Percentiles rank a stretch among this genome's conserved stretches.
These are phyloP conservation scores for Odontocolon sp. DNA, from an alignment of 2,888 invertebrate species.

Conservation along the genomic window DNA sequence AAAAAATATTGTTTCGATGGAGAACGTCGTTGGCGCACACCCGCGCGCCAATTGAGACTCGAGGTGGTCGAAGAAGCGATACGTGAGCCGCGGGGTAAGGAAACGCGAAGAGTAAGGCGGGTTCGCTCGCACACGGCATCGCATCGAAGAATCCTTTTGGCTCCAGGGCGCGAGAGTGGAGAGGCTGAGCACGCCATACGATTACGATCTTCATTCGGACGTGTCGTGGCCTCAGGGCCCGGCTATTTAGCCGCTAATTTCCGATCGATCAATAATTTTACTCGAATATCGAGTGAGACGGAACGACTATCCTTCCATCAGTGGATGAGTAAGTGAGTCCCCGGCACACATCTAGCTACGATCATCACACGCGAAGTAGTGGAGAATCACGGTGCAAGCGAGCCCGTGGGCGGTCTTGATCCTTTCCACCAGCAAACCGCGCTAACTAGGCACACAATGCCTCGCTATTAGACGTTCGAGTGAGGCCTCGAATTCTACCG, in stretches of 20 bases:
- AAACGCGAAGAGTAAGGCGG: constrained; percentile 2
- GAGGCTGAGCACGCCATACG: constrained; percentile 64
- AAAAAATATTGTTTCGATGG: too few species aligned
- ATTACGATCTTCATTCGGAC: constrained; percentile 77
- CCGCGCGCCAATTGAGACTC: constrained; percentile 15
- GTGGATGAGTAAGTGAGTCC: too few species aligned
- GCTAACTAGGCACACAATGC: constrained; percentile 78
- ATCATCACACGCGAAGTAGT: constrained; percentile 28
- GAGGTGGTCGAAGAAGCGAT: neutral
- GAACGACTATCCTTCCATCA: too few species aligned
- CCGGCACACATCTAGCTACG: constrained; percentile 6
- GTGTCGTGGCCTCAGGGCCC: constrained; percentile 75
- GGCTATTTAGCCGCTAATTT: constrained; percentile 79
- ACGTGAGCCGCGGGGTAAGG: neutral
- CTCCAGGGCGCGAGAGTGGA: constrained; percentile 51
- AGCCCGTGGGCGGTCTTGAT: constrained; percentile 69
- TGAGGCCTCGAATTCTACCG: constrained; percentile 26
- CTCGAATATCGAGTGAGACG: constrained; percentile 63
- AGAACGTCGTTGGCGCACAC: neutral
- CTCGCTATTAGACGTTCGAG: constrained; percentile 67
- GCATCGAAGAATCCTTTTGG: constrained; percentile 47
- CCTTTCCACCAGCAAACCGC: constrained; percentile 59
- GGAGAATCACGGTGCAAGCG: constrained; percentile 64
- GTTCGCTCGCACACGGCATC: neutral
- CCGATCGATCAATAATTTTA: constrained; percentile 78